These are phyloP conservation scores for Erythrolamprus reginae DNA, from an alignment of 2,113 vertebrate species.

Conservation along the genomic window DNA sequence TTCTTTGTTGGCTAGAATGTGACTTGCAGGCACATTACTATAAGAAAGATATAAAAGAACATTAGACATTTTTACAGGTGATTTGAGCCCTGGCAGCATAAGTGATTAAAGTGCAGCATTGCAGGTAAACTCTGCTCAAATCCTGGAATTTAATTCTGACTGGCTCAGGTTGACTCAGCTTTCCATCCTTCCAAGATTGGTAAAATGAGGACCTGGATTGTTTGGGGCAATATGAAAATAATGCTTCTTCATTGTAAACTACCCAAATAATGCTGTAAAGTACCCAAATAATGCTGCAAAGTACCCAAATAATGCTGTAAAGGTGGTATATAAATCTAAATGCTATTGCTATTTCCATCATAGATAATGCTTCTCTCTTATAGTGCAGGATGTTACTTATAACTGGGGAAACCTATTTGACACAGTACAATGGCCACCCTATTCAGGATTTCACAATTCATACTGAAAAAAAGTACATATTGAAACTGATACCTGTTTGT, in stretches of 20 bases:
- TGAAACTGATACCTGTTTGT: not conserved
- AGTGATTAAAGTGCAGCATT: not conserved
- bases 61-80: not conserved
- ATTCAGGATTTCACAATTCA: not conserved
- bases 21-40: not conserved
- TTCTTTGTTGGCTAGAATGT: not conserved
- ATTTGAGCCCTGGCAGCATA: not conserved
- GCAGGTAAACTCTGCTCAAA: not conserved
- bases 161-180: not conserved
- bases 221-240: not conserved
- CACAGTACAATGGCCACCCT: not conserved
- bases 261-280: not conserved
- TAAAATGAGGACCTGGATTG: not conserved
- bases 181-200: not conserved
- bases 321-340: not conserved
- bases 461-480: not conserved
- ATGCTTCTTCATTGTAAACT: not conserved
- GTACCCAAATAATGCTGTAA: not conserved
- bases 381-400: not conserved
- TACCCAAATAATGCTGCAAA: not conserved
- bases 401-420: not conserved
- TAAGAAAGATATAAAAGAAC: not conserved
- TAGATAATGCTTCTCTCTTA: not conserved
- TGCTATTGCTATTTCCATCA: not conserved
- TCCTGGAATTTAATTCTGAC: not conserved